These are phyloP conservation scores for Taphrorychus bicolor DNA, from an alignment of 2,888 invertebrate species.

Conservation along the genomic window DNA sequence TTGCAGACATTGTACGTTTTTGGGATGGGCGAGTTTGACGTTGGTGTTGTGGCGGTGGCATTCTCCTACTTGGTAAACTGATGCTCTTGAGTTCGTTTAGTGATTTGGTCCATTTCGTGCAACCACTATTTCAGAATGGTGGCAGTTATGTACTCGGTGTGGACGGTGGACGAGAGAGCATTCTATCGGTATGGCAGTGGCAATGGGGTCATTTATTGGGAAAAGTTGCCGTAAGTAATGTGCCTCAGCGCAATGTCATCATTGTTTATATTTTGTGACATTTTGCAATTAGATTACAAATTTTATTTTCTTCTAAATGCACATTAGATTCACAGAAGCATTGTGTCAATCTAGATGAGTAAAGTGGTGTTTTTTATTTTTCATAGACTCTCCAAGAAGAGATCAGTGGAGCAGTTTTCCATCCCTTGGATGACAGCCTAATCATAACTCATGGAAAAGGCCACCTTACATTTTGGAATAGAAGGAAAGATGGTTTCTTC, in stretches of 20 bases:
- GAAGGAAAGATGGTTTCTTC: conserved; percentile 89
- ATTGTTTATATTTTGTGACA: not conserved
- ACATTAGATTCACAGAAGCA: too few species aligned
- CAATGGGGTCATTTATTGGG: conserved; percentile 92
- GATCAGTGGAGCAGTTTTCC: conserved; percentile 87
- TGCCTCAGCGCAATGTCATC: too few species aligned
- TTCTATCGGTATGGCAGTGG: conserved; percentile 95
- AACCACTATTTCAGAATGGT: conserved; percentile 70
- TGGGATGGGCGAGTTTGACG: conserved; percentile 89
- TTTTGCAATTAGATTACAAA: not conserved
- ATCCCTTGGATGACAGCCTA: conserved; percentile 89
- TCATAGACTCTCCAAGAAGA: conserved; percentile 87
- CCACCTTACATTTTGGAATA: conserved; percentile 91
- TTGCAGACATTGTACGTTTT: conserved; percentile 88
- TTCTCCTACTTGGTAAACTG: conserved; percentile 81
- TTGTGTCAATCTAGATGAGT: not conserved
- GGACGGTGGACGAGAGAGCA: conserved; percentile 88
- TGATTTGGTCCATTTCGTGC: not conserved
- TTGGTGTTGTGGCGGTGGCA: conserved; percentile 86
- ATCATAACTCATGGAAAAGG: conserved; percentile 92
- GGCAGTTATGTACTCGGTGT: conserved; percentile 90
- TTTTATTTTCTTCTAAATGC: too few species aligned
- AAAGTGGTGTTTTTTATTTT: not conserved
- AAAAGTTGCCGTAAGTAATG: conserved; percentile 84
- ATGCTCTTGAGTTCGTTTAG: not conserved